Evolutionary conservation across 2,113 vertebrate species (phyloP), one percentile per base, ranked within the genome.

Genomic region (Falcunculus frontatus): DNA sequence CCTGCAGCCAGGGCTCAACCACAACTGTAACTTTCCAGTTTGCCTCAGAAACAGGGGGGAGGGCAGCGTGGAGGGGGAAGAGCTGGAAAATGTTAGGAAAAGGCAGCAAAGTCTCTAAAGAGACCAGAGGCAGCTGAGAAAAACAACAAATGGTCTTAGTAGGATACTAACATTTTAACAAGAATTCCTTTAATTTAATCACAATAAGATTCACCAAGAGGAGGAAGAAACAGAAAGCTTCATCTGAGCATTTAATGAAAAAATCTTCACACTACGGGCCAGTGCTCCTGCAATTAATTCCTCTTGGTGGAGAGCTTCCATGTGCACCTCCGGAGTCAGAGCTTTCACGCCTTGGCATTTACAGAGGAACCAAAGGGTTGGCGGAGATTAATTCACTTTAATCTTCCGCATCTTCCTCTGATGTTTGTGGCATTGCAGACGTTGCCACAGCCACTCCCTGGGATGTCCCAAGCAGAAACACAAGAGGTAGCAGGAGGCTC

Each of bases 161-260:
- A 95, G 95, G 94, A 91, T 64, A 94, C 89, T 86, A 95, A 75
- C 80, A 53, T 96, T 96, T 95, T 95, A 95, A 96, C 49, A 41
- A 95, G 95, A 82, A 93, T 95, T 93, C 94, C 76, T 97, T 95
- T 97, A 96, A 95, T 97, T 96, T 92, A 87, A 92, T 97, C 91
- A 93, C 93, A 93, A 29, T 93, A 25, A 95, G 96, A 92, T 86
- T 95, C 95, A 92, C 68, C 76, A 57, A 69, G 89, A 84, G 56
- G 25, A 95, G 77, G 89, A 94, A 65, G 90, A 86, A 90, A 83
- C 69, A 55, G 91, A 89, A 93, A 77, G 87, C 44, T 95, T 84
- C 84, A 87, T 90, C 77, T 42, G 77, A 87, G 77, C 41, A 60
- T 47, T 76, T 83, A 90, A 93, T 22, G 26, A 96, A 87, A 94